These are phyloP conservation scores for Seriola aureovittata DNA, from an alignment of 2,113 vertebrate species.

Conservation along the genomic window DNA sequence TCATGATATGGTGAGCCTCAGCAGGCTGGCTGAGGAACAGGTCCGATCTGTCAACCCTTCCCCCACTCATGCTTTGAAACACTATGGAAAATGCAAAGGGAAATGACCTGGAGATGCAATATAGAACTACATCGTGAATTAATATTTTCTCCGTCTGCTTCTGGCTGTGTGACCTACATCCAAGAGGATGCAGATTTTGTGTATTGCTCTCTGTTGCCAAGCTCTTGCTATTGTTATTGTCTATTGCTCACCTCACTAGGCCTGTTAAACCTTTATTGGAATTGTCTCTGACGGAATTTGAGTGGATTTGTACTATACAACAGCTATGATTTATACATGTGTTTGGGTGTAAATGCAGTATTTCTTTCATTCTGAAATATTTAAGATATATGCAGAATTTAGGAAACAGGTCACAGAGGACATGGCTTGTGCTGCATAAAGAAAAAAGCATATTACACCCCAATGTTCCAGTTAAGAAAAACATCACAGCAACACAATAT, in stretches of 20 bases:
- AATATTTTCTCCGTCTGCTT: slow-evolving; percentile 26
- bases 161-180: slow-evolving; percentile 37
- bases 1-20: neutral
- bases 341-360: slow-evolving; percentile 1
- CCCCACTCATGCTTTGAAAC: neutral
- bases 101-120: neutral
- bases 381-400: neutral
- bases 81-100: neutral
- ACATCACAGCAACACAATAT: too few relatives aligned
- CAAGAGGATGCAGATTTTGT: neutral
- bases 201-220: slow-evolving; percentile 35
- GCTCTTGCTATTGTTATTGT: slow-evolving; percentile 22
- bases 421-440: too few relatives aligned
- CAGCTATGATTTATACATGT: slow-evolving; percentile 4
- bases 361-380: neutral
- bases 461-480: neutral
- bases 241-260: slow-evolving; percentile 9
- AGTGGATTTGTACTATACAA: neutral
- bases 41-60: slow-evolving; percentile 3
- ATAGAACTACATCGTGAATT: neutral
- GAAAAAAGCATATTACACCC: neutral
- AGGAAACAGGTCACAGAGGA: neutral
- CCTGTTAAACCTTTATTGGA: neutral
- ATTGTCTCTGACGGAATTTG: neutral
- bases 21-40: neutral